Evolutionary conservation across 2,888 invertebrate genomes (phyloP).

Genomic region (Ditylenchus weischeri): DNA sequence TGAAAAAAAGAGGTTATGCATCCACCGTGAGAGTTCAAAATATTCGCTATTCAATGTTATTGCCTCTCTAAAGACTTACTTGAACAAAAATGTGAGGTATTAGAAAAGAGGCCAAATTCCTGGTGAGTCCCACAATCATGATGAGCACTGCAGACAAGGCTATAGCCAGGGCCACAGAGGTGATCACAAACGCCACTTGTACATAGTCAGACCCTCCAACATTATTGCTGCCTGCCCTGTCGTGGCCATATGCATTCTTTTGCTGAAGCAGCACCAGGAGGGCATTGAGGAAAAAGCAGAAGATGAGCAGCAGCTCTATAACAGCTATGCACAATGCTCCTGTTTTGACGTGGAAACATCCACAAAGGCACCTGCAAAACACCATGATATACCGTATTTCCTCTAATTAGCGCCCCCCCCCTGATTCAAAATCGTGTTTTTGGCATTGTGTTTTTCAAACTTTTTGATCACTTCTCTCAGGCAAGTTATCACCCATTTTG

Average conservation of each 20-base stretch:
- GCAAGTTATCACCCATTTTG: too few species aligned
- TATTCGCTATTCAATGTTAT: too few species aligned
- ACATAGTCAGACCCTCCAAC: constrained; percentile 30
- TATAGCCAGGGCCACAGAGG: constrained; percentile 35
- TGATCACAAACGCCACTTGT: constrained; percentile 33
- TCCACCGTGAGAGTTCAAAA: too few species aligned
- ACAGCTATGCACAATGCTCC: constrained; percentile 50
- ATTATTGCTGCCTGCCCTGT: constrained; percentile 6
- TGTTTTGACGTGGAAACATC: constrained; percentile 57
- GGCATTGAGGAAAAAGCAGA: constrained; percentile 54
- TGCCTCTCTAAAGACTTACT: constrained; percentile 32
- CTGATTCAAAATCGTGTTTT: too few species aligned
- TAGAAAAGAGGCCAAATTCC: constrained; percentile 49
- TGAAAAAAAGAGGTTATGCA: too few species aligned
- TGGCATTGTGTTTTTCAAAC: too few species aligned
- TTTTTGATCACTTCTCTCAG: too few species aligned
- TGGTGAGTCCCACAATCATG: constrained; percentile 47
- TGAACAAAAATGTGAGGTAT: constrained; percentile 56
- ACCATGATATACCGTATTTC: too few species aligned
- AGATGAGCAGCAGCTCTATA: constrained; percentile 46
- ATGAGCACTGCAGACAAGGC: constrained; percentile 45
- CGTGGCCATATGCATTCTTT: constrained; percentile 36
- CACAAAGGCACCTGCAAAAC: constrained; percentile 46
- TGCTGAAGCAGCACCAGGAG: constrained; percentile 55
- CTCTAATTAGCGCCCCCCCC: too few species aligned